Evolutionary conservation across 2,888 invertebrate species (phyloP).

Genomic region (Hydropsyche betteni): DNA sequence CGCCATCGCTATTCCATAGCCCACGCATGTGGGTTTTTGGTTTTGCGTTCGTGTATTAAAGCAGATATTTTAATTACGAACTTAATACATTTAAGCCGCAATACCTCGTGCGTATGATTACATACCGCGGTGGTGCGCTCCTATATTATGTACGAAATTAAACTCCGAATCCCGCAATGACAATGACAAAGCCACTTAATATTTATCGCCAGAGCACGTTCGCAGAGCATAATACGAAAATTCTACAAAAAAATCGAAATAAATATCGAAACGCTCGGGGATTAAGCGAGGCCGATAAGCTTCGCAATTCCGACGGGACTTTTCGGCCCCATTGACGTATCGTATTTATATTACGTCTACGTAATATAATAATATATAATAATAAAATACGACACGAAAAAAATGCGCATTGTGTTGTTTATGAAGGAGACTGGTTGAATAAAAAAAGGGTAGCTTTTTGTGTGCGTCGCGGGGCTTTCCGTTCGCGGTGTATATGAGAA

Average conservation of each 20-base stretch:
- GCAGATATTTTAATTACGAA: conserved; percentile 28
- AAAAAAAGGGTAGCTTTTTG: neutral
- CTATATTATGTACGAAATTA: conserved; percentile 30
- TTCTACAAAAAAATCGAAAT: neutral
- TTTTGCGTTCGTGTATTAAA: conserved; percentile 12
- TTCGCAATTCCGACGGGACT: no score
- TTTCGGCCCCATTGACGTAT: neutral
- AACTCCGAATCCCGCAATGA: conserved; percentile 27
- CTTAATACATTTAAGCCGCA: conserved; percentile 32
- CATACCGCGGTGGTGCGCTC: conserved; percentile 15
- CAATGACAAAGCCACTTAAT: conserved; percentile 27
- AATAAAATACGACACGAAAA: neutral
- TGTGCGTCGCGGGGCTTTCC: neutral
- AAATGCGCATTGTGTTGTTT: neutral
- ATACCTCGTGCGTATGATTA: conserved; percentile 29
- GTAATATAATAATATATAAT: neutral
- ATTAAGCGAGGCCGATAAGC: conserved; percentile 5
- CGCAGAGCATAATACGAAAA: no score
- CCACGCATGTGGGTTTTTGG: neutral
- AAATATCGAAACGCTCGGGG: neutral
- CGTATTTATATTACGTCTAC: neutral
- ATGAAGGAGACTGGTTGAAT: neutral
- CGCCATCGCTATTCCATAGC: neutral
- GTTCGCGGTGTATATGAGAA: conserved; percentile 5
- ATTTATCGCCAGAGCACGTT: conserved; percentile 10